Evolutionary conservation across 2,797 vertebrate genomes (phyloP).

Genomic region (Silurus aristotelis): DNA sequence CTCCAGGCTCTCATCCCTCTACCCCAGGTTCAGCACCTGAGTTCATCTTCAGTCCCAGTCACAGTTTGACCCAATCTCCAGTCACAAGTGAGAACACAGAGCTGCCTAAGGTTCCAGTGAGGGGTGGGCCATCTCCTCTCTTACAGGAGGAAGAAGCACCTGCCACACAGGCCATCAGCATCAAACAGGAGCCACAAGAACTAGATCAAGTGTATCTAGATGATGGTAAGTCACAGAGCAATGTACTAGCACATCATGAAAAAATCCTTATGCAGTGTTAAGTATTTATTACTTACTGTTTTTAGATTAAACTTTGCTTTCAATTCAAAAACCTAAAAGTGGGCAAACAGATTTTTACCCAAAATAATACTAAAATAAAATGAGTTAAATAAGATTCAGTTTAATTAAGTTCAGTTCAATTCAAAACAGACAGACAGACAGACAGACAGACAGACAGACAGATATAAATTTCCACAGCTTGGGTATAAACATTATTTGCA

Average conservation of each 20-base stretch:
- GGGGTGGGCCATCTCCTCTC: conserved; percentile 72
- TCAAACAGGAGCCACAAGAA: conserved; percentile 96
- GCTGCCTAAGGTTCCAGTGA: conserved; percentile 73
- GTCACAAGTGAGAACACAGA: conserved; percentile 56
- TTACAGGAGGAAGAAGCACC: conserved; percentile 82
- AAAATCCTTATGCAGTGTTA: neutral
- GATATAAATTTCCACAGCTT: no score
- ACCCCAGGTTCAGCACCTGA: conserved; percentile 76
- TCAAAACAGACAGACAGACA: neutral
- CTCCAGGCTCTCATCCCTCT: conserved; percentile 75
- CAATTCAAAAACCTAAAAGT: neutral
- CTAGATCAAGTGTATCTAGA: conserved; percentile 99
- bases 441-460: neutral
- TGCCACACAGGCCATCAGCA: conserved; percentile 82
- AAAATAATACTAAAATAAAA: neutral
- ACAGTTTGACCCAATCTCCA: conserved; percentile 79
- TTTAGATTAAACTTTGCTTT: neutral
- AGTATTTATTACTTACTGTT: neutral
- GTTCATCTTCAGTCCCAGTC: conserved; percentile 76
- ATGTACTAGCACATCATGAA: neutral
- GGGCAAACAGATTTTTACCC: neutral
- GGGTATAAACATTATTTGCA: no score
- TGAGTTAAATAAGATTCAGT: neutral
- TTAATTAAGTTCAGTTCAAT: neutral
- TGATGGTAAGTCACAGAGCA: conserved; percentile 84